Evolutionary conservation across 2,113 vertebrate genomes (phyloP).

Genomic region (Takifugu bimaculatus): DNA sequence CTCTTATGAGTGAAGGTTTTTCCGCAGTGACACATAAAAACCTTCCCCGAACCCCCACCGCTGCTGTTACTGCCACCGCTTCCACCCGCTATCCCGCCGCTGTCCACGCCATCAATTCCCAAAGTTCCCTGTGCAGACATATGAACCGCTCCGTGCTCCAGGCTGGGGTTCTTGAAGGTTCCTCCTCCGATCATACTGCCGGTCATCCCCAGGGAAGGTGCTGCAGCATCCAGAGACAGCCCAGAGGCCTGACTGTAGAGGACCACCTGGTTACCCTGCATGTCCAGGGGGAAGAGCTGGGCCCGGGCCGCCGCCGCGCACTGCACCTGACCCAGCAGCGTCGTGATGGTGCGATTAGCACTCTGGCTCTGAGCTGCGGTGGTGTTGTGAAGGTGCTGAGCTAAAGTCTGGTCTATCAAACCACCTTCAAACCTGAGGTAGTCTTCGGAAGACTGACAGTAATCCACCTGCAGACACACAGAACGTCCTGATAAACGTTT

Average conservation of each 20-base stretch:
- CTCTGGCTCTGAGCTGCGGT: constrained; percentile 47
- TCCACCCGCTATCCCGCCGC: constrained; percentile 24
- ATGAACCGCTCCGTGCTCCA: constrained; percentile 72
- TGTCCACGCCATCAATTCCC: constrained; percentile 48
- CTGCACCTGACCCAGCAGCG: constrained; percentile 70
- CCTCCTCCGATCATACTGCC: constrained; percentile 56
- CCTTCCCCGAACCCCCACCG: constrained; percentile 71
- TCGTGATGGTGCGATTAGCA: constrained; percentile 46
- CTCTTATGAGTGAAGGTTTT: constrained; percentile 92
- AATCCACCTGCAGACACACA: constrained; percentile 68
- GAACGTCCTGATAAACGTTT: no score
- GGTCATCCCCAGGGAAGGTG: constrained; percentile 49
- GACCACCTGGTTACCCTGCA: constrained; percentile 85
- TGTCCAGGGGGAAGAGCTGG: constrained; percentile 83
- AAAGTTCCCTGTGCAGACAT: constrained; percentile 61
- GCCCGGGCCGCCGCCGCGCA: constrained; percentile 57
- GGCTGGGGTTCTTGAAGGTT: constrained; percentile 54
- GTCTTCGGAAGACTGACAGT: constrained; percentile 82
- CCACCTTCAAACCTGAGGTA: constrained; percentile 79
- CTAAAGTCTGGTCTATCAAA: constrained; percentile 71
- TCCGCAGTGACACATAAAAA: constrained; percentile 92
- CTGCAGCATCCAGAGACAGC: constrained; percentile 48
- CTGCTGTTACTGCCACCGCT: constrained; percentile 23
- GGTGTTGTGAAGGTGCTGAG: constrained; percentile 66
- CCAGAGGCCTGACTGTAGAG: constrained; percentile 73